Conservation (phyloP, 2,888 invertebrate genomes). For the Diaperis boleti region DNA sequence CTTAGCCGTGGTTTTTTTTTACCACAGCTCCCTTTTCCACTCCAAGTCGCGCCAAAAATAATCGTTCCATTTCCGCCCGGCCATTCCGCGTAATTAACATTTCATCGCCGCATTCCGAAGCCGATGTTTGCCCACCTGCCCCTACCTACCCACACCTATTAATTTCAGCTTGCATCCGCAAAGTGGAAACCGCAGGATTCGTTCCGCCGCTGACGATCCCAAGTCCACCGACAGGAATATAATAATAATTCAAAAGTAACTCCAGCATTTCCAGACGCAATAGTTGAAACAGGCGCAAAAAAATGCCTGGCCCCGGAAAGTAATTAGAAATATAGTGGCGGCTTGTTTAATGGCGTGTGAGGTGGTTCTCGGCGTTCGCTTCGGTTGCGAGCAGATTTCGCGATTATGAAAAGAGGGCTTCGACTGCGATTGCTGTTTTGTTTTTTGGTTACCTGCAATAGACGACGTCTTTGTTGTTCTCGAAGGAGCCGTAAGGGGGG, state of each 20-base stretch:
- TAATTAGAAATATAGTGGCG: constrained; percentile 47
- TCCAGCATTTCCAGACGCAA: constrained; percentile 16
- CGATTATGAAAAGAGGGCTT: constrained; percentile 27
- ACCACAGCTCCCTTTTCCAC: background rate
- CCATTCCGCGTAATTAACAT: background rate
- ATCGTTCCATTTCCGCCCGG: background rate
- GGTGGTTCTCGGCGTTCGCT: constrained; percentile 36
- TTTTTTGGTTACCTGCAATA: constrained; percentile 74
- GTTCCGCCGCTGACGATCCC: constrained; percentile 10
- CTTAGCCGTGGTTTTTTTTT: no score
- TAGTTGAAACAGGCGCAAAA: constrained; percentile 35
- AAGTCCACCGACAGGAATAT: constrained; percentile 1
- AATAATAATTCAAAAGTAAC: constrained; percentile 26
- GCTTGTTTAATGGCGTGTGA: constrained; percentile 45
- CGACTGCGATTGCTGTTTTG: background rate
- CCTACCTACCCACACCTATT: constrained; percentile 17
- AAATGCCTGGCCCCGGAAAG: constrained; percentile 42
- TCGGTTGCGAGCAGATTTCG: constrained; percentile 43
- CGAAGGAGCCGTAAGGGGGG: constrained; percentile 77
- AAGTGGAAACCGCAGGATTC: constrained; percentile 13
- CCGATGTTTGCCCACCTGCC: constrained; percentile 2
- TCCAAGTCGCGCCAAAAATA: no score
- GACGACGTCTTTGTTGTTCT: constrained; percentile 76
- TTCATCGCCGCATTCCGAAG: background rate
- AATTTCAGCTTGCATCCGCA: constrained; percentile 10